Percentiles rank a stretch among this genome's conserved stretches.
These are phyloP conservation scores for Sciurus vulgaris DNA, from an alignment of 2,797 vertebrate genomes.

Conservation along the genomic window DNA sequence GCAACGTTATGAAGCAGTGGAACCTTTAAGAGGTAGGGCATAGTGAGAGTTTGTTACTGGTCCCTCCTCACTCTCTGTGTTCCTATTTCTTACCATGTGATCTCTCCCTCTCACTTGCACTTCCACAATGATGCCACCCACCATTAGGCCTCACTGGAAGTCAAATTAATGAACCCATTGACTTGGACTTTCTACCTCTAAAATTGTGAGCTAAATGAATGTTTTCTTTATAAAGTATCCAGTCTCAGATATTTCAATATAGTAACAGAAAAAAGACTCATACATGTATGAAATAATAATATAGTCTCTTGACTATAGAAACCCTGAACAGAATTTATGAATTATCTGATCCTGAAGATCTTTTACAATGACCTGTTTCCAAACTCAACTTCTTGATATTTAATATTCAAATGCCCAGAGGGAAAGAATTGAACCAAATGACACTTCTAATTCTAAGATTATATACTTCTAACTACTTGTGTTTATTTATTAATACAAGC, in stretches of 20 bases:
- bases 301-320: conserved; percentile 34
- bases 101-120: neutral
- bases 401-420: conserved; percentile 58
- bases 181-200: neutral
- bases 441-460: conserved; percentile 41
- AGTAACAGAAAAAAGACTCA: neutral
- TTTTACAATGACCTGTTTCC: conserved; percentile 33
- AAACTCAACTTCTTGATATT: conserved; percentile 53
- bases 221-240: neutral
- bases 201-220: neutral
- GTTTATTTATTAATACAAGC: conserved; percentile 35
- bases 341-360: conserved; percentile 16
- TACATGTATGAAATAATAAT: neutral
- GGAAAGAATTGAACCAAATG: conserved; percentile 63
- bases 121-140: neutral
- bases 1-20: neutral
- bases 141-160: neutral
- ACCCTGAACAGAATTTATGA: neutral
- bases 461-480: neutral
- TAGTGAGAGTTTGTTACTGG: neutral
- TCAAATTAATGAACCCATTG: neutral
- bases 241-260: neutral
- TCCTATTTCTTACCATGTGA: neutral
- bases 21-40: neutral
- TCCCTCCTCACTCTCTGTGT: neutral